Base-by-base conservation (phyloP, 2,113 vertebrate species). In the Microcebus ravelobensis region DNA sequence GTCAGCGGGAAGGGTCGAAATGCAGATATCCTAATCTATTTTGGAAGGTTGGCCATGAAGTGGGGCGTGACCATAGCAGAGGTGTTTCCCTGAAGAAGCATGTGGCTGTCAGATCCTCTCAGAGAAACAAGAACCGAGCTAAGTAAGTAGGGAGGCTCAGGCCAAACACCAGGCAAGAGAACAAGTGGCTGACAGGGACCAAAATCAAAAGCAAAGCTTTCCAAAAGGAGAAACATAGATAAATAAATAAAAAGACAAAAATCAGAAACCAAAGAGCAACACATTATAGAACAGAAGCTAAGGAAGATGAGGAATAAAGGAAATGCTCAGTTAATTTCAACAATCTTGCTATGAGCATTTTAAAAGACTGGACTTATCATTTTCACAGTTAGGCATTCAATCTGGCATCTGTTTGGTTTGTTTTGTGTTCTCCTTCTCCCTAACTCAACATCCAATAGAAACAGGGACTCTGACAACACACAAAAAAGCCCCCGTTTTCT, bases 171-270 rank as follows among this genome's bases (percentile, higher is more conserved):
- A 39, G 13, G 34, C 23, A 21, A 4, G 29, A 76, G 39, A 59
- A 65, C 1, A 31, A 31, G 50, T 0, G 1, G 25, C 36, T 71
- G 13, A 23, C 6, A 90, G n/a, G 25, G 76, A 29, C 31, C 55
- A 87, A 89, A 95, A 74, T 63, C 61, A 55, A 77, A 93, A 74
- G 25, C 18, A 65, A 92, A 63, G 17, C 45, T 79, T 96, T 77
- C 77, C 20, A 45, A 83, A 52, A 84, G 45, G 23, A 68, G 59
- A 29, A 59, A 86, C 39, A 61, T 42, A 52, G 4, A 48, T 65
- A 85, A 76, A 45, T 65, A 85, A 81, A 36, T 36, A n/a, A 71
- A n/a, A 71, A 70, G 39, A 36, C 36, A 89, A 94, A 94, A 87
- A 25, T 13, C 34, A 95, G 48, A 89, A 90, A 68, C 55, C 70